A percentile compares a stretch with the other conserved stretches of the same genome.
Evolutionary conservation across 2,888 invertebrate species (phyloP).

Genomic region (Tanytarsus gracilentus): DNA sequence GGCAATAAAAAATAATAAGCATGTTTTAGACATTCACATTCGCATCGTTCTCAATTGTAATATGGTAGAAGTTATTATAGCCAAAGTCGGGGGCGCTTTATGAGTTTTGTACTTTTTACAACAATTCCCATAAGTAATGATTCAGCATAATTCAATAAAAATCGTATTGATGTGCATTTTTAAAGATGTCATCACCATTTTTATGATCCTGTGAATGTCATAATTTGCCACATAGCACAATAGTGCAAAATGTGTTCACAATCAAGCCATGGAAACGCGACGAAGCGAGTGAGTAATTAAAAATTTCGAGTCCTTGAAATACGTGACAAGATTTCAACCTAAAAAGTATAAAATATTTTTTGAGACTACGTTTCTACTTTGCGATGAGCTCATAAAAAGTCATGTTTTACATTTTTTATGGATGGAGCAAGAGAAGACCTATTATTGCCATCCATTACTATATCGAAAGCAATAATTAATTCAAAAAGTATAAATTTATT

Average conservation of each 20-base stretch:
- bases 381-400: too few relatives aligned
- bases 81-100: neutral
- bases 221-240: neutral
- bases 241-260: neutral
- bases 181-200: neutral
- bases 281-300: neutral
- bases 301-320: too few relatives aligned
- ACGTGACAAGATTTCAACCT: too few relatives aligned
- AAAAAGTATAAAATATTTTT: too few relatives aligned
- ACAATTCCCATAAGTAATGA: neutral
- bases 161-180: neutral
- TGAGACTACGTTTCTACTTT: too few relatives aligned
- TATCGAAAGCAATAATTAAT: slow-evolving; percentile 24
- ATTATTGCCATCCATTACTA: slow-evolving; percentile 22
- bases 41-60: neutral
- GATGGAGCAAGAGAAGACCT: neutral
- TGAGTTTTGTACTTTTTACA: neutral
- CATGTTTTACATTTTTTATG: neutral
- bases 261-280: neutral
- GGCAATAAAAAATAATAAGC: slow-evolving; percentile 25
- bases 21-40: neutral
- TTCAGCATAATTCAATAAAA: neutral
- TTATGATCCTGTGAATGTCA: neutral
- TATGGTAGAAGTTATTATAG: neutral
- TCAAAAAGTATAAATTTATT: slow-evolving; percentile 20